Conservation (phyloP, 2,888 invertebrate genomes). For the Dysmachus trigonus region DNA sequence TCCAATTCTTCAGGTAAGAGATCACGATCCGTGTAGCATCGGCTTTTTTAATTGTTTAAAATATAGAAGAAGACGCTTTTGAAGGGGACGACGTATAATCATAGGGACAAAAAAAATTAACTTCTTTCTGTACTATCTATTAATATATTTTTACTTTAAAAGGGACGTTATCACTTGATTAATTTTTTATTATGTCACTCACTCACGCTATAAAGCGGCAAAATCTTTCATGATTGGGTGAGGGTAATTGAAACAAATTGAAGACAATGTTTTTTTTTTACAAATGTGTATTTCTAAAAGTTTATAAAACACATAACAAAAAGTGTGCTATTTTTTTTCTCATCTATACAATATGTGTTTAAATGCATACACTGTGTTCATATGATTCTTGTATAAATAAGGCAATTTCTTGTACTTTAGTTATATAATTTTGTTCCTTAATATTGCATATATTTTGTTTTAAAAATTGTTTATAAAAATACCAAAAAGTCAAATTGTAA, state of each 20-base stretch:
- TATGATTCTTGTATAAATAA: slow-evolving; percentile 7
- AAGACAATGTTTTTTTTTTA: not conserved
- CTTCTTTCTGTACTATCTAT: no score
- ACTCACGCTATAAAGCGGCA: no score
- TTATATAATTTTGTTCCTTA: not conserved
- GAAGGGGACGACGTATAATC: no score
- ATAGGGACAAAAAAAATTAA: no score
- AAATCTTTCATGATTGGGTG: not conserved
- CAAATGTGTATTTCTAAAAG: not conserved
- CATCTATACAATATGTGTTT: not conserved
- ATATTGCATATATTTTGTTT: not conserved
- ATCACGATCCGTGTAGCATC: no score
- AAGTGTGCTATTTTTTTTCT: not conserved
- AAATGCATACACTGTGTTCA: not conserved
- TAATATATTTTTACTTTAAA: no score
- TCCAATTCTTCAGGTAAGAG: slow-evolving; percentile 58
- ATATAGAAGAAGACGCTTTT: no score
- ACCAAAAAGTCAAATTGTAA: not conserved
- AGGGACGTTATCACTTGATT: no score
- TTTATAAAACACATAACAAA: not conserved
- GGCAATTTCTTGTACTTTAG: slow-evolving; percentile 37
- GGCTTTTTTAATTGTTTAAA: no score
- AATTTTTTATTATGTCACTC: no score
- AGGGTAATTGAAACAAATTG: not conserved
- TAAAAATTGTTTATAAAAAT: not conserved